Conservation (phyloP, 2,113 vertebrate species). For the Triplophysa rosa region DNA sequence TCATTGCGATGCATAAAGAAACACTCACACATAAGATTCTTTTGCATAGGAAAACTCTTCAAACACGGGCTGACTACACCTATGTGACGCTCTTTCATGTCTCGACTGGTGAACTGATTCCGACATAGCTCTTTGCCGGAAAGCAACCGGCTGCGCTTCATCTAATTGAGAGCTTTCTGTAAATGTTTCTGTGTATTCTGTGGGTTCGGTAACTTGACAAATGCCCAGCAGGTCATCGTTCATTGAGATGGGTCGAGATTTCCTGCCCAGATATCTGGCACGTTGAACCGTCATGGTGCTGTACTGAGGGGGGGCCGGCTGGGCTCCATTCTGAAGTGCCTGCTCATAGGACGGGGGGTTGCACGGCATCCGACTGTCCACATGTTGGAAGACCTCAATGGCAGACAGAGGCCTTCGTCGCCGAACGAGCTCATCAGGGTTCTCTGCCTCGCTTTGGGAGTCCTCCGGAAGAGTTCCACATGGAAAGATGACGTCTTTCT, state of each 20-base stretch:
- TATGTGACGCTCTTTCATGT: conserved; percentile 63
- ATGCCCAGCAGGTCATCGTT: conserved; percentile 60
- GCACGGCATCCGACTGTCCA: conserved; percentile 76
- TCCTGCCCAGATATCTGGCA: conserved; percentile 66
- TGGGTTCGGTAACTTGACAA: neutral
- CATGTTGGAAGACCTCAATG: conserved; percentile 81
- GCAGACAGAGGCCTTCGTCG: conserved; percentile 72
- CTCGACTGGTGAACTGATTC: conserved; percentile 72
- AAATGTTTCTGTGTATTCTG: conserved; percentile 26
- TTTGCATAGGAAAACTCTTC: conserved; percentile 83
- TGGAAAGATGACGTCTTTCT: conserved; percentile 77
- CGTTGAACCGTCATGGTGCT: conserved; percentile 78
- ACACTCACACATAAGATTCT: conserved; percentile 89
- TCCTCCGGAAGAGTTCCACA: conserved; percentile 79
- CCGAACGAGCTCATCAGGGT: conserved; percentile 34
- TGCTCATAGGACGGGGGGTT: conserved; percentile 86
- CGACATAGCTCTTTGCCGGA: conserved; percentile 79
- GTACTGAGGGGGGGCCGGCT: conserved; percentile 53
- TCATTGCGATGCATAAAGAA: neutral
- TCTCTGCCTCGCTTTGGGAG: conserved; percentile 59
- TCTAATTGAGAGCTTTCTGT: conserved; percentile 30
- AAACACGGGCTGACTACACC: conserved; percentile 84
- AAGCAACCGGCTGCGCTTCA: conserved; percentile 56
- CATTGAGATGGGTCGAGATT: conserved; percentile 63
- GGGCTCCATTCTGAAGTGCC: conserved; percentile 68